Evolutionary conservation across 1,140 invertebrate species (phyloP).

Genomic region (Zaprionus camerounensis): DNA sequence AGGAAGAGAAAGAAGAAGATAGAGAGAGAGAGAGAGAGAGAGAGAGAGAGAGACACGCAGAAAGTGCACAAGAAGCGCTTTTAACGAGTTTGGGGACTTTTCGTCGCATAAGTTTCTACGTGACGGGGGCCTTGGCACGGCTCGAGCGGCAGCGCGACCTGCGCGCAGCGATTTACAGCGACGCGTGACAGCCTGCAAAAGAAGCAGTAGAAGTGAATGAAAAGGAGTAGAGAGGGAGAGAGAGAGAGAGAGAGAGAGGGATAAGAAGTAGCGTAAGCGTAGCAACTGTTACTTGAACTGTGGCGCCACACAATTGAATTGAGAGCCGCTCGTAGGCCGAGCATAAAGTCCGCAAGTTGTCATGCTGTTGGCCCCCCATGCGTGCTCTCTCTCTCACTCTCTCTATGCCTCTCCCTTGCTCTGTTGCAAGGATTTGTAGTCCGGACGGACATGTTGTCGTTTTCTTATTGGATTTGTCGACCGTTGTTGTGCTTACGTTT

Average conservation of each 20-base stretch:
- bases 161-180: constrained; percentile 62
- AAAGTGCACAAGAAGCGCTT: constrained; percentile 57
- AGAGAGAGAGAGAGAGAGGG: background rate
- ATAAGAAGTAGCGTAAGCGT: constrained; percentile 11
- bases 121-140: constrained; percentile 28
- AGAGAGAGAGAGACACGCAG: background rate
- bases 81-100: constrained; percentile 73
- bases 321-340: constrained; percentile 30
- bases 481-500: constrained; percentile 27
- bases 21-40: background rate
- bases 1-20: background rate
- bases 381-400: background rate
- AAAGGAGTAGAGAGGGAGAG: constrained; percentile 16
- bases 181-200: constrained; percentile 47
- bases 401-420: background rate
- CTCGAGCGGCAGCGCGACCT: background rate
- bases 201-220: background rate
- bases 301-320: constrained; percentile 40
- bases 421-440: background rate
- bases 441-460: constrained; percentile 3
- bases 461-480: constrained; percentile 35
- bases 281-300: constrained; percentile 27
- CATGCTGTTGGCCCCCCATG: constrained; percentile 6
- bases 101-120: constrained; percentile 64
- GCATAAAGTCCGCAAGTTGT: constrained; percentile 49